A percentile compares a stretch with the other conserved stretches of the same genome.
phyloP scores from a whole-genome alignment of 2,113 vertebrate genomes.

The Corythornis madagascariensis region DNA sequence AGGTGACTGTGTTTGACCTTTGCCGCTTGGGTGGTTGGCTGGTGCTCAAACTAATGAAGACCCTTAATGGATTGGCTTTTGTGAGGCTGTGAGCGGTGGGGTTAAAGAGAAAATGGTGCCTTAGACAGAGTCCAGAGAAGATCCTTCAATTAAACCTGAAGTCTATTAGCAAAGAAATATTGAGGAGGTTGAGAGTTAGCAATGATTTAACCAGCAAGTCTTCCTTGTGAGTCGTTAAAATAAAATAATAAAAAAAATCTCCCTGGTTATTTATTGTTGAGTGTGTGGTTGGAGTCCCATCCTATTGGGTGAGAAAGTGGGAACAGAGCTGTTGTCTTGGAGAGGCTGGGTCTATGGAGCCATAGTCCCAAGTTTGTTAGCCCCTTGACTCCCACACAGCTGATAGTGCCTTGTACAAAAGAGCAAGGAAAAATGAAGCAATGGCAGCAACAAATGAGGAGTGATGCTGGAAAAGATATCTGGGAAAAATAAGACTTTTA shows the following conservation, averaged over 20 bases:
- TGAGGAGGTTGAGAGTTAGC: slow-evolving; percentile 78
- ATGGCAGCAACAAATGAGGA: slow-evolving; percentile 37
- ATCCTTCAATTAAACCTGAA: slow-evolving; percentile 82
- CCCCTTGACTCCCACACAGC: not conserved
- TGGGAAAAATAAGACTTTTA: slow-evolving; percentile 55
- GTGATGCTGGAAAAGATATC: slow-evolving; percentile 28
- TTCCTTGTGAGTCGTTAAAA: slow-evolving; percentile 66
- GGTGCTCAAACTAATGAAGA: slow-evolving; percentile 82
- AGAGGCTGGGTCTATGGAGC: not conserved
- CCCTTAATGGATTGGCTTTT: slow-evolving; percentile 82
- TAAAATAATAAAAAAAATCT: not conserved
- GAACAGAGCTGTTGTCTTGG: not conserved
- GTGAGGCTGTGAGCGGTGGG: slow-evolving; percentile 72
- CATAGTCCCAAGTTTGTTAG: not conserved
- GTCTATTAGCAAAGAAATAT: slow-evolving; percentile 82
- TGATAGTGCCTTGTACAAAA: not conserved
- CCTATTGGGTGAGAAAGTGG: not conserved
- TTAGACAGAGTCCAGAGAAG: slow-evolving; percentile 79
- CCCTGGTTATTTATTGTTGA: slow-evolving; percentile 61
- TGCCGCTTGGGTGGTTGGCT: slow-evolving; percentile 80
- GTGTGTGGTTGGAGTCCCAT: not conserved
- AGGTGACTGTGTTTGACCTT: slow-evolving; percentile 83
- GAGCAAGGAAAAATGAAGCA: slow-evolving; percentile 23
- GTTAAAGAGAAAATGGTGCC: slow-evolving; percentile 77
- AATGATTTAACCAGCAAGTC: slow-evolving; percentile 76